Conservation (phyloP, 2,113 vertebrate genomes). For the Anser brachyrhynchus region DNA sequence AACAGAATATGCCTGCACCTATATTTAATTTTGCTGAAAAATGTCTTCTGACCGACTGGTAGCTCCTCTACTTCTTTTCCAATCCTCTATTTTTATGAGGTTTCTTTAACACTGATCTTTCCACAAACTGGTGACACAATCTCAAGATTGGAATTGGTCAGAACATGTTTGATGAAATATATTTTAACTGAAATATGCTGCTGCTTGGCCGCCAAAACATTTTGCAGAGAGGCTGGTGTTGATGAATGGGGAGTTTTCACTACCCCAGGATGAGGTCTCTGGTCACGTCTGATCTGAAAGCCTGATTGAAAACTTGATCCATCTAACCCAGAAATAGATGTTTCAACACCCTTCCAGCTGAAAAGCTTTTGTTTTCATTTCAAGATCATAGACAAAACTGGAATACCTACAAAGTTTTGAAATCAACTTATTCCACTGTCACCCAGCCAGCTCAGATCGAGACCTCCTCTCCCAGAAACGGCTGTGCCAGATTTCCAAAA, state of each 20-base stretch:
- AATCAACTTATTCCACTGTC: neutral
- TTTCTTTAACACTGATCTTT: neutral
- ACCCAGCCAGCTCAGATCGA: neutral
- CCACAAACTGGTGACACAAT: conserved; percentile 18
- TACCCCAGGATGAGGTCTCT: neutral
- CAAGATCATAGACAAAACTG: neutral
- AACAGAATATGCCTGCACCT: conserved; percentile 50
- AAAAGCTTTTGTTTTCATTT: conserved; percentile 41
- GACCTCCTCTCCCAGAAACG: neutral
- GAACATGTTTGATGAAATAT: conserved; percentile 41
- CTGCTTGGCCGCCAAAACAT: neutral
- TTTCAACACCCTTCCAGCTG: conserved; percentile 46
- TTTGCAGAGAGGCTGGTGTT: neutral
- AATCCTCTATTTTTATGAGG: conserved; percentile 18
- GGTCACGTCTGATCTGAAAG: neutral
- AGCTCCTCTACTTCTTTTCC: conserved; percentile 12
- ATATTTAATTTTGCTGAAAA: conserved; percentile 59
- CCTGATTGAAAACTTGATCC: neutral
- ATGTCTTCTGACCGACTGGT: conserved; percentile 23
- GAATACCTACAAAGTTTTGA: neutral
- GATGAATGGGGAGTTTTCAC: neutral
- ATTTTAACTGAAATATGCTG: conserved; percentile 30
- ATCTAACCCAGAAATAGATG: conserved; percentile 34
- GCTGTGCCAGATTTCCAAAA: neutral
- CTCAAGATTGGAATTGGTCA: neutral